Conservation (phyloP, 2,888 invertebrate genomes). For the Ophonus ardosiacus region DNA sequence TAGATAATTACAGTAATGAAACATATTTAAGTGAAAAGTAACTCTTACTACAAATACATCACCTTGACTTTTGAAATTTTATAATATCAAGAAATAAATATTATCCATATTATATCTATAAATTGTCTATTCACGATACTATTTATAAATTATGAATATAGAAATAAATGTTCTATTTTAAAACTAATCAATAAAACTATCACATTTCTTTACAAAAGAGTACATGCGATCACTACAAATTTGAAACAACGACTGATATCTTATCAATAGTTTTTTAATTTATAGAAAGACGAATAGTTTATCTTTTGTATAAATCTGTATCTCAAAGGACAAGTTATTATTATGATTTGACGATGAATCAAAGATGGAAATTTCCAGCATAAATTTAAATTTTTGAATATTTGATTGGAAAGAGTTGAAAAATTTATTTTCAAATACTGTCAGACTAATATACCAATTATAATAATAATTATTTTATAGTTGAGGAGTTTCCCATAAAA, state of each 20-base stretch:
- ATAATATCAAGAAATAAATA: slow-evolving; percentile 35
- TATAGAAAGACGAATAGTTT: neutral
- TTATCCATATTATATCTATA: slow-evolving; percentile 1
- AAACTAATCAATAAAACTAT: neutral
- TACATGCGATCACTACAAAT: neutral
- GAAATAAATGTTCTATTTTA: slow-evolving; percentile 18
- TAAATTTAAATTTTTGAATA: neutral
- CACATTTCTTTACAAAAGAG: neutral
- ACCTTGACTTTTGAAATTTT: slow-evolving; percentile 41
- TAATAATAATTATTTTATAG: too few species aligned
- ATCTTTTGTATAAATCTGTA: neutral
- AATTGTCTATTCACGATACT: neutral
- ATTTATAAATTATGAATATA: neutral
- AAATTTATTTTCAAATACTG: neutral
- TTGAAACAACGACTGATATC: neutral
- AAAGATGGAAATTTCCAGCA: neutral
- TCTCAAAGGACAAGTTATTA: neutral
- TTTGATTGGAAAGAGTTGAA: neutral
- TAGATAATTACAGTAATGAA: neutral
- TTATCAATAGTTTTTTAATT: neutral
- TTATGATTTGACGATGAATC: neutral
- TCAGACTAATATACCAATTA: too few species aligned
- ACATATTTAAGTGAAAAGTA: neutral
- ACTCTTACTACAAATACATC: neutral
- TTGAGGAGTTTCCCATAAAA: too few species aligned